phyloP scores from a whole-genome alignment of 2,888 invertebrate genomes.

The Syrista parreyssii region DNA sequence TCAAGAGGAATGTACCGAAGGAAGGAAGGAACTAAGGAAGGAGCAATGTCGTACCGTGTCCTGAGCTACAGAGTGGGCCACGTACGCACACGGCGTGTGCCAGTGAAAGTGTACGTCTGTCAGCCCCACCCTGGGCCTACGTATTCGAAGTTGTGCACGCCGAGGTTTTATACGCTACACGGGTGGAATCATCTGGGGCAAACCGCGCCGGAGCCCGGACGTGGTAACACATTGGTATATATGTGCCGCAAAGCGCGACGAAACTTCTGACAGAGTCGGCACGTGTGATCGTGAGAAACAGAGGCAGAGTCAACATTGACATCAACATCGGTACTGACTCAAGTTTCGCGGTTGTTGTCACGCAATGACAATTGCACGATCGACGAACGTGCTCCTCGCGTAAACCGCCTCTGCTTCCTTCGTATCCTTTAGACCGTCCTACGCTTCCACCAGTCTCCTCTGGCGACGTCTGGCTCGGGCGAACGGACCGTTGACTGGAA shows the following conservation, averaged over 20 bases:
- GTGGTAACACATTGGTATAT: slow-evolving; percentile 35
- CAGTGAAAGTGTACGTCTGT: slow-evolving; percentile 48
- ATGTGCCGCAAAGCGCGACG: slow-evolving; percentile 20
- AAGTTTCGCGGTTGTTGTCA: neutral
- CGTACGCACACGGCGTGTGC: slow-evolving; percentile 20
- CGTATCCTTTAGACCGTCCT: neutral
- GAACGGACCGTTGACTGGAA: neutral
- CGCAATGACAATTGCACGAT: neutral
- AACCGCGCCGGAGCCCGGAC: slow-evolving; percentile 38
- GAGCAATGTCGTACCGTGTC: neutral
- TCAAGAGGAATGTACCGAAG: neutral
- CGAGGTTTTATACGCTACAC: slow-evolving; percentile 36
- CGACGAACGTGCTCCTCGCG: neutral
- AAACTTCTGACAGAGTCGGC: slow-evolving; percentile 7
- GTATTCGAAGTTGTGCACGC: slow-evolving; percentile 46
- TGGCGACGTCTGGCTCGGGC: neutral
- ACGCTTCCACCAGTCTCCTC: neutral
- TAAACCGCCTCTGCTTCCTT: neutral
- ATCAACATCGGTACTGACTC: neutral
- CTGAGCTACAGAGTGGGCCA: neutral
- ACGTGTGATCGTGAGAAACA: slow-evolving; percentile 2
- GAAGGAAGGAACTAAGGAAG: slow-evolving; percentile 1
- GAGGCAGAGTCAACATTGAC: neutral
- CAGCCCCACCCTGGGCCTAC: slow-evolving; percentile 41
- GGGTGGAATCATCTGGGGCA: slow-evolving; percentile 42